Evolutionary conservation across 2,888 invertebrate species (phyloP).

Genomic region (Zootermopsis nevadensis): DNA sequence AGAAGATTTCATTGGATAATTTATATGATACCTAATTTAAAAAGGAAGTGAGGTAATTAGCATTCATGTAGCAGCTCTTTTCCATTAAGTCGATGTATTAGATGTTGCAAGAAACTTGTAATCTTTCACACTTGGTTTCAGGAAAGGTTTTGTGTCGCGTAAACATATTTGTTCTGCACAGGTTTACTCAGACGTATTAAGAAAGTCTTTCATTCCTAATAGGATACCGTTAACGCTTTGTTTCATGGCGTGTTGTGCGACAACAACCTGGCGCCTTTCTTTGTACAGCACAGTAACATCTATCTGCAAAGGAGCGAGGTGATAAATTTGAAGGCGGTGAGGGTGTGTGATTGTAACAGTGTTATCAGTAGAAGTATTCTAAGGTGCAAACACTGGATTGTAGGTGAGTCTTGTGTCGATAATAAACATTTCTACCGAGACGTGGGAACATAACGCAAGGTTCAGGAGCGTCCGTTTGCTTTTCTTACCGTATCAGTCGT

Average conservation of each 20-base stretch:
- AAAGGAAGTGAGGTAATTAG: too few species aligned
- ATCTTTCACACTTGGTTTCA: neutral
- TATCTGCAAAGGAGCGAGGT: neutral
- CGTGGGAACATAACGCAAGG: neutral
- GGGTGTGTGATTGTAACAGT: neutral
- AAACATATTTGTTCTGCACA: neutral
- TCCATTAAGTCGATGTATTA: too few species aligned
- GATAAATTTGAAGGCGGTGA: slow-evolving; percentile 9
- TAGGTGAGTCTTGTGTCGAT: neutral
- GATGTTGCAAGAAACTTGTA: too few species aligned
- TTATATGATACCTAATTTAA: too few species aligned
- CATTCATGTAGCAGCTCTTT: too few species aligned
- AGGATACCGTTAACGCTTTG: neutral
- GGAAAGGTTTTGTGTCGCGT: neutral
- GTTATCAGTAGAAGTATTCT: neutral
- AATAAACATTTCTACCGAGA: slow-evolving; percentile 8
- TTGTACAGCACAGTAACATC: neutral
- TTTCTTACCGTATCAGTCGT: neutral
- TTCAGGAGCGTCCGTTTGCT: neutral
- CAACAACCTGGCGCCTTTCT: neutral
- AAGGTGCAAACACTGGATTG: neutral
- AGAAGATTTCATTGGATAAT: too few species aligned
- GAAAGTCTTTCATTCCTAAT: neutral
- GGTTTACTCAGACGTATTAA: neutral
- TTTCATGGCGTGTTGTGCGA: neutral